Evolutionary conservation across 2,888 invertebrate genomes (phyloP).

Genomic region (Chironomus riparius): DNA sequence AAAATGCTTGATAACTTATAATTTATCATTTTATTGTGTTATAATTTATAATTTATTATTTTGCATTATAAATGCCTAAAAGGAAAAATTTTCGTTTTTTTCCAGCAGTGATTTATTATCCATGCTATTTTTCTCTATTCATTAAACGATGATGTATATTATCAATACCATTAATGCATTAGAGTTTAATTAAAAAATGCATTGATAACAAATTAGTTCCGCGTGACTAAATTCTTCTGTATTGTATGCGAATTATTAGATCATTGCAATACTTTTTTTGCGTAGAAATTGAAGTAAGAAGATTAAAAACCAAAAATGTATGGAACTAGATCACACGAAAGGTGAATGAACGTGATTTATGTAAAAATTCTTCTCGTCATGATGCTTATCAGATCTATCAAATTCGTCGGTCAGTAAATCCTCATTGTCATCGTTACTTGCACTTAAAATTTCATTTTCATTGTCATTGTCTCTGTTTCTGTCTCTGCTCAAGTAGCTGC

Average conservation of each 20-base stretch:
- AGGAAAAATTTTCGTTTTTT: background rate
- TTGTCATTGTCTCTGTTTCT: background rate
- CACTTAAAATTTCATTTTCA: background rate
- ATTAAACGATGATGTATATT: background rate
- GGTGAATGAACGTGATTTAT: constrained; percentile 20
- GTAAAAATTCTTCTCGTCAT: background rate
- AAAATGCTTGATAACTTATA: background rate
- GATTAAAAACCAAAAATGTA: background rate
- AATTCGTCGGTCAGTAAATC: background rate
- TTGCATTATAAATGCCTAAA: background rate
- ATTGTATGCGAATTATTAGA: background rate
- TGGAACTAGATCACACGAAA: background rate
- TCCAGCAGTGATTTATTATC: background rate
- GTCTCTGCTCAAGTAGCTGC: background rate
- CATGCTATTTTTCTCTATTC: background rate
- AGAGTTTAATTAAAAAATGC: background rate
- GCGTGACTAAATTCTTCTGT: background rate
- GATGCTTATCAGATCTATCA: background rate
- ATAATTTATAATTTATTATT: background rate
- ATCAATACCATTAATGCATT: background rate
- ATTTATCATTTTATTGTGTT: background rate
- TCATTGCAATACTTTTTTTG: background rate
- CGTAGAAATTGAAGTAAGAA: background rate
- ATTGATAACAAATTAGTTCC: constrained; percentile 10
- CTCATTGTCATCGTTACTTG: background rate